These are phyloP conservation scores for Hippolais icterina DNA, from an alignment of 2,113 vertebrate species.

Conservation along the genomic window DNA sequence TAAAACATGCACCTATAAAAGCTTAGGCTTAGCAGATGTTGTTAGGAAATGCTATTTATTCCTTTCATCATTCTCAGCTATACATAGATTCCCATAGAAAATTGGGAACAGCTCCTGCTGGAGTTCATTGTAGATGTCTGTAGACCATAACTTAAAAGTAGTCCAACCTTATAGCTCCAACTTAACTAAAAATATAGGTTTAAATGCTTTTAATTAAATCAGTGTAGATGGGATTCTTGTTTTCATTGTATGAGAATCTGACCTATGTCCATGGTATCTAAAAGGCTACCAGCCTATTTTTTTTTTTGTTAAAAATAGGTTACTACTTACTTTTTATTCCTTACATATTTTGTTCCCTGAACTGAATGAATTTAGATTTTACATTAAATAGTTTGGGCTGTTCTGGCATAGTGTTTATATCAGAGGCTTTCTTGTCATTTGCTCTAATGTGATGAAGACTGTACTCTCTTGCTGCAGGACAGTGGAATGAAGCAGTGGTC, in stretches of 20 bases:
- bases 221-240: background rate
- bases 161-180: background rate
- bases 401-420: background rate
- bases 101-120: background rate
- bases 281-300: background rate
- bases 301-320: background rate
- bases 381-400: background rate
- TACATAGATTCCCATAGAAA: background rate
- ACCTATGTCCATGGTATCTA: background rate
- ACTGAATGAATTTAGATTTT: background rate
- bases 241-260: background rate
- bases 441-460: background rate
- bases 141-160: background rate
- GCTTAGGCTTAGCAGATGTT: background rate
- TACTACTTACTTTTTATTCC: background rate
- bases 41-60: background rate
- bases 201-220: background rate
- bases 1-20: background rate
- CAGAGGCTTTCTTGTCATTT: background rate
- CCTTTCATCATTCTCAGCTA: background rate
- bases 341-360: background rate
- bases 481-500: background rate
- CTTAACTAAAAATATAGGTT: background rate
- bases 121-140: background rate
- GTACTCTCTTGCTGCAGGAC: background rate